Evolutionary conservation across 2,113 vertebrate species (phyloP).

Genomic region (Diphyllodes magnificus): DNA sequence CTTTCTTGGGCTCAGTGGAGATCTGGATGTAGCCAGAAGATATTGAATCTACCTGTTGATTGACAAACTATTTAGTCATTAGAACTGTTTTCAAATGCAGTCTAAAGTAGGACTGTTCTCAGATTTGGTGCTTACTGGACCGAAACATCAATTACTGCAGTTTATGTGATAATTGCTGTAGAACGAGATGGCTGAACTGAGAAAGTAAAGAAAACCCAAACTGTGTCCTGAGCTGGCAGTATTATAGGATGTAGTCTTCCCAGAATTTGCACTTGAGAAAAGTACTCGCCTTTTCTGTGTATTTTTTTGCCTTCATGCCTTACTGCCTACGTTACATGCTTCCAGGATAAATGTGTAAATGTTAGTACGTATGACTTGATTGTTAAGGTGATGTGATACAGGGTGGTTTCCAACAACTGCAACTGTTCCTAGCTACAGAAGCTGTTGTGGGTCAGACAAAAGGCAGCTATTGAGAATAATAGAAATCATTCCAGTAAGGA

Average conservation of each 20-base stretch:
- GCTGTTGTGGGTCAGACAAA: neutral
- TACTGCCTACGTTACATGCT: neutral
- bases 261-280: neutral
- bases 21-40: neutral
- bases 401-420: neutral
- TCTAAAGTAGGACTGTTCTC: neutral
- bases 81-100: neutral
- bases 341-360: neutral
- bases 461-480: neutral
- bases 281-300: fast-evolving
- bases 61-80: neutral
- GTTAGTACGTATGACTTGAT: neutral
- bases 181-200: neutral
- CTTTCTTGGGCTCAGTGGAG: neutral
- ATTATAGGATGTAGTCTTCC: neutral
- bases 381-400: neutral
- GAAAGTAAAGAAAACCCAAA: neutral
- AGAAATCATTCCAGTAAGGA: neutral
- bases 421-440: neutral
- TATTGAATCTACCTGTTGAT: neutral
- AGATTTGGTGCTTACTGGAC: neutral
- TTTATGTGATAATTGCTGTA: neutral
- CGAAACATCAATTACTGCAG: neutral
- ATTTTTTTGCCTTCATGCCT: fast-evolving
- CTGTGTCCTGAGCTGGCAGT: neutral